These are phyloP conservation scores for Mantis religiosa DNA, from an alignment of 2,888 invertebrate species.

Conservation along the genomic window DNA sequence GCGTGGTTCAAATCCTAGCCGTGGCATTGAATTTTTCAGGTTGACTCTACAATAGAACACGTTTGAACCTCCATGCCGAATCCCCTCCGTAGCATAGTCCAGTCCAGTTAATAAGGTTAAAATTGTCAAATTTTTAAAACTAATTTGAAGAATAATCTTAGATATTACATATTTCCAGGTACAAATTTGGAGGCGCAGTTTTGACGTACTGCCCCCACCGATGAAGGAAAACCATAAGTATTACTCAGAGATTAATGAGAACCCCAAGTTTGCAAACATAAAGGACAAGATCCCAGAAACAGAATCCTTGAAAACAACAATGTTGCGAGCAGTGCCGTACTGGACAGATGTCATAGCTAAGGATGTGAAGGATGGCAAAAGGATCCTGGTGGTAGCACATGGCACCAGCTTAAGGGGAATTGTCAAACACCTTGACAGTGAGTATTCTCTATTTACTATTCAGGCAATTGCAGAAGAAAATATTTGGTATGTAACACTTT, in stretches of 20 bases:
- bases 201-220: slow-evolving; percentile 43
- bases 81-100: too few relatives aligned
- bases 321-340: slow-evolving; percentile 45
- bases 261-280: slow-evolving; percentile 37
- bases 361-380: slow-evolving; percentile 41
- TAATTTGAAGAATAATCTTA: neutral
- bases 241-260: slow-evolving; percentile 40
- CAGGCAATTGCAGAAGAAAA: too few relatives aligned
- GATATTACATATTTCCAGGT: slow-evolving; percentile 34
- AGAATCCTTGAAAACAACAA: slow-evolving; percentile 43
- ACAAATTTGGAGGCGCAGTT: slow-evolving; percentile 44
- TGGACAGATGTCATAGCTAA: slow-evolving; percentile 51
- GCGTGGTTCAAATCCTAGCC: too few relatives aligned
- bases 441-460: slow-evolving; percentile 23
- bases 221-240: slow-evolving; percentile 41
- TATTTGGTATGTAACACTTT: too few relatives aligned
- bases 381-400: slow-evolving; percentile 43
- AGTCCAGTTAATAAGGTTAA: too few relatives aligned
- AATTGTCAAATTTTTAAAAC: neutral
- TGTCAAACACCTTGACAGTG: slow-evolving; percentile 42
- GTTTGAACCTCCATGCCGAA: too few relatives aligned
- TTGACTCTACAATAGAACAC: too few relatives aligned
- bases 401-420: slow-evolving; percentile 43
- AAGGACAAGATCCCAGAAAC: slow-evolving; percentile 40
- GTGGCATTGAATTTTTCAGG: too few relatives aligned